Evolutionary conservation across 1,140 invertebrate genomes (phyloP).

Genomic region (Leucophenga varia): DNA sequence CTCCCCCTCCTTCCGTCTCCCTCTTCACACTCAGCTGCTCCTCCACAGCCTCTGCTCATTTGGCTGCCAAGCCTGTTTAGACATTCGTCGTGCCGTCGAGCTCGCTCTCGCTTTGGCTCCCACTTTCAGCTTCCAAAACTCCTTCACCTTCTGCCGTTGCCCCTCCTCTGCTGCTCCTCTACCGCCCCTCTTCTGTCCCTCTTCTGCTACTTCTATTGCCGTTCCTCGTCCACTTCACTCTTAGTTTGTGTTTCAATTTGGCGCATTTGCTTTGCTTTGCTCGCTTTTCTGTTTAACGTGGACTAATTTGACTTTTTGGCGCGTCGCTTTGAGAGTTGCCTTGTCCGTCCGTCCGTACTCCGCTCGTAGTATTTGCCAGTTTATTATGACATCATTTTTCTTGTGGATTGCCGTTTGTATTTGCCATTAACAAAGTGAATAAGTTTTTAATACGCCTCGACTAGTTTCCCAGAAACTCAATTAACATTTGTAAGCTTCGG

Average conservation of each 20-base stretch:
- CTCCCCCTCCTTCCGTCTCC: neutral
- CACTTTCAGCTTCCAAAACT: conserved; percentile 14
- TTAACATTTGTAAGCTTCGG: too few species aligned
- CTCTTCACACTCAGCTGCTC: conserved; percentile 5
- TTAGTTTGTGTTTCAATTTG: conserved; percentile 34
- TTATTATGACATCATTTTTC: conserved; percentile 44
- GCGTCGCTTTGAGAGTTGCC: too few species aligned
- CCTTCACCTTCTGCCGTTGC: conserved; percentile 1
- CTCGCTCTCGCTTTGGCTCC: conserved; percentile 8
- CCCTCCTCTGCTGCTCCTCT: neutral
- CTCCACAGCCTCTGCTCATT: conserved; percentile 19
- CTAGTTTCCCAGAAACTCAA: too few species aligned
- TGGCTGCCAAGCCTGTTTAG: conserved; percentile 27
- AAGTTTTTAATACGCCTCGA: too few species aligned
- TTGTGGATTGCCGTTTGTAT: too few species aligned
- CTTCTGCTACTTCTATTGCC: neutral
- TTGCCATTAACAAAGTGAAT: too few species aligned
- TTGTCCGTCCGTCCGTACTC: too few species aligned
- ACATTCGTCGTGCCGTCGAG: conserved; percentile 18
- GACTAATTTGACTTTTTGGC: conserved; percentile 18
- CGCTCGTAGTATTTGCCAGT: neutral
- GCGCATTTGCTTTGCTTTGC: conserved; percentile 38
- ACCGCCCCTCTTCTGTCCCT: conserved; percentile 12
- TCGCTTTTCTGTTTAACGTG: conserved; percentile 26
- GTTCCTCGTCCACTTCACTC: conserved; percentile 4